Base-by-base conservation (phyloP, 64 coral and sea anemone genomes). In the Hydrozoanthus tunicans region DNA sequence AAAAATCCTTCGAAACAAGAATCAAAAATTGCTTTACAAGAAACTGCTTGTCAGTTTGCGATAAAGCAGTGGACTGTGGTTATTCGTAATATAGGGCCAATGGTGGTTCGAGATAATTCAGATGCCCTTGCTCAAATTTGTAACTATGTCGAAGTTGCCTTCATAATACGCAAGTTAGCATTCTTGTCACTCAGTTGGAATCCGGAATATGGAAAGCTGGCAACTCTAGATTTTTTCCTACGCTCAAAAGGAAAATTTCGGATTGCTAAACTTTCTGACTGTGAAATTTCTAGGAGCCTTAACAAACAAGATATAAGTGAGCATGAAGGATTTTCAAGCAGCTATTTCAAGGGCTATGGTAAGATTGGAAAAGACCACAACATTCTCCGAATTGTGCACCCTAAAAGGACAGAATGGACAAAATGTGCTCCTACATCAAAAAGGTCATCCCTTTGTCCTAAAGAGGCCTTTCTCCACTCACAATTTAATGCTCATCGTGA, bases 231-330 rank as follows among this genome's bases (percentile, higher is more conserved):
- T 51, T 90, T 93, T 68, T 93, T 93, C 67, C 6, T 90, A 56
- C 73, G 85, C 12, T 93, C 92, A 53, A 81, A 73, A 27, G 92
- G 83, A 89, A 12, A 57, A 56, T 84, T 93, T 56, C 88, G 79
- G 78, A 90, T 93, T 64, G 92, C 85, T 32, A 93, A 93, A 80
- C 66, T 93, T 61, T 80, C 76, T 24, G 77, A 93, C 59, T 62
- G 63, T 27, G 8, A 71, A 26, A 57, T 90, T 72, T 81, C 76
- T 20, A 71, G 27, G 9, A 6, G 6, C 4, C 61, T 93, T 60
- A 72, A 56, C 24, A 89, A 72, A 64, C 12, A 63, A 75, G 92
- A 93, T 43, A 56, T 77, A 15, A 77, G 86, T 20, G 64, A 59
- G 63, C 70, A 80, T 1, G 25, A 53, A 6, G 86, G 92, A 0